Base-by-base conservation (phyloP, 2,888 invertebrate species). In the Nebria salina region DNA sequence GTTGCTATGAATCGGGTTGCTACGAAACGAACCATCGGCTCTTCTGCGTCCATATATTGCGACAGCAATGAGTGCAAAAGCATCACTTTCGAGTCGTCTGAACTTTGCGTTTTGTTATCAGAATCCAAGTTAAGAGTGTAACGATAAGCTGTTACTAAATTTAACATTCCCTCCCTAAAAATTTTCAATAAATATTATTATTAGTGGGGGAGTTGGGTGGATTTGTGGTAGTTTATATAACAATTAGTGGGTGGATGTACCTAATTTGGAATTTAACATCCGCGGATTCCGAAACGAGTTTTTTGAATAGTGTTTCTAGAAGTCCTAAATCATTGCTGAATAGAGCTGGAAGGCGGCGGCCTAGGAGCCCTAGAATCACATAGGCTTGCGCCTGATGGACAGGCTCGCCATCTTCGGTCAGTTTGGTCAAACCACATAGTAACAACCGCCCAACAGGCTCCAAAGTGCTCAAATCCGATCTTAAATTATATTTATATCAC, bases 1-100 rank as follows among this genome's bases (percentile, higher is more conserved):
- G 93, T 92, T 2, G 95, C 93, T 0, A 96, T 92, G 86, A 96
- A 97, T 82, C 95, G 92, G 85, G 95, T 95, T 2, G 96, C 95
- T 65, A 96, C 94, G 89, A 95, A 95, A 82, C 97, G 91, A 65
- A 95, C 94, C 90, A 95, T 95, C 1, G 94, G 91, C 85, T 96
- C 94, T 20, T 94, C 94, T 65, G 93, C 92, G 89, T 95, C 91
- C 86, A 96, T 93, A 90, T 95, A 93, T 88, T 94, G 91, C 86
- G 95, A 91, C 20, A 94, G 89, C 84, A 95, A 89, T n/a, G 93
- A 93, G 85, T 81, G 81, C 42, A 88, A 87, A 25, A 89, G 82
- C 34, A 88, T 86, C 82, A 87, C 86, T 73, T 89, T 84, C 26
- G 89, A 84, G 6, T 87, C 88, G 82, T 88, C 87, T 82, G 87